Percentiles rank a stretch among this genome's conserved stretches.
Conservation (phyloP, 2,113 vertebrate species). For the Xiphorhynchus elegans region DNA sequence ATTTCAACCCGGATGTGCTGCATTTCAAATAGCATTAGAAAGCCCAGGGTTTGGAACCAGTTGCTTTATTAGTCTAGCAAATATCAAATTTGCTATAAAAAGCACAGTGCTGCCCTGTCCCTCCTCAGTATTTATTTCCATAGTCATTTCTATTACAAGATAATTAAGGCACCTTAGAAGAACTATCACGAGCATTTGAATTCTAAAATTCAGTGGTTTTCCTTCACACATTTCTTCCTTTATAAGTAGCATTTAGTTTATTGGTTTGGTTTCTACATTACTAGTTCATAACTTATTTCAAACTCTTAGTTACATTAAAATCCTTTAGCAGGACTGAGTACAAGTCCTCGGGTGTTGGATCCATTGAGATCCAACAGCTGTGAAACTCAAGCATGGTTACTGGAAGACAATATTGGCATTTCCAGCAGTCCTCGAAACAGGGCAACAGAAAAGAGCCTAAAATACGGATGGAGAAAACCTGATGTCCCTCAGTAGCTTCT, state of each 20-base stretch:
- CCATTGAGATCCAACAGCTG: background rate
- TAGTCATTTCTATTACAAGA: background rate
- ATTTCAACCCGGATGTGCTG: background rate
- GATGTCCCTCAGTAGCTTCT: background rate
- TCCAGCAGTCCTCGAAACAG: background rate
- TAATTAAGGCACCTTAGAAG: background rate
- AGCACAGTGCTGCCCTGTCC: background rate
- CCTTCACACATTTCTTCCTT: background rate
- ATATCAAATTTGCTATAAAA: slow-evolving; percentile 18
- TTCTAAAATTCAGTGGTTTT: background rate
- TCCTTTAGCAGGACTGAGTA: background rate
- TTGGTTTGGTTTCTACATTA: background rate
- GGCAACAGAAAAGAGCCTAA: background rate
- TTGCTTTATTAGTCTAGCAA: background rate
- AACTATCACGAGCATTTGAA: background rate
- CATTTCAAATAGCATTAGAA: slow-evolving; percentile 40
- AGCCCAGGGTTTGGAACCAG: slow-evolving; percentile 6
- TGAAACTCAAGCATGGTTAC: background rate
- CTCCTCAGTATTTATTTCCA: background rate
- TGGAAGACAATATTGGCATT: background rate
- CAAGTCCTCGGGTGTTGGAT: background rate
- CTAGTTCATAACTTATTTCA: background rate
- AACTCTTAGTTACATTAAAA: background rate
- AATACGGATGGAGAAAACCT: background rate
- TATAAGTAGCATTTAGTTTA: background rate